A percentile compares a stretch with the other conserved stretches of the same genome.
Conservation (phyloP, 92 coral and sea anemone genomes). For the Hydrozoanthus gracilis region DNA sequence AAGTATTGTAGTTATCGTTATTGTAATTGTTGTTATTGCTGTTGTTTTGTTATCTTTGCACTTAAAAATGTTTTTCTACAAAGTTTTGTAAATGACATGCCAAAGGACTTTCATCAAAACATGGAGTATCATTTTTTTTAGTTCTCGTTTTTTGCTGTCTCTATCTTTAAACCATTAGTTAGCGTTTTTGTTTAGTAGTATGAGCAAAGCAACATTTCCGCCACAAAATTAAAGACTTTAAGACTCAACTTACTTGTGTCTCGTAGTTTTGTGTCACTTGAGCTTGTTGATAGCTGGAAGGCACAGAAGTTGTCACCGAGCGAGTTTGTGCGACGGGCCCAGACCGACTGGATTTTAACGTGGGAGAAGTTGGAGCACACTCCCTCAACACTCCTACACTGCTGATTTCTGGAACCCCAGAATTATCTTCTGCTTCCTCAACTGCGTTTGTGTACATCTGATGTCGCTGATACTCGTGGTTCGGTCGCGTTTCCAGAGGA, state of each 20-base stretch:
- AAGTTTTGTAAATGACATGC: background rate
- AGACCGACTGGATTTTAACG: background rate
- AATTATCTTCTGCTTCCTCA: conserved; percentile 27
- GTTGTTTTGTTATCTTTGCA: background rate
- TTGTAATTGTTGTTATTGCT: no score
- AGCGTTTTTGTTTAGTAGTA: background rate
- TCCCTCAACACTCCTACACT: conserved; percentile 46
- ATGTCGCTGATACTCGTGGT: conserved; percentile 30
- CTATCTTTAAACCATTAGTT: background rate
- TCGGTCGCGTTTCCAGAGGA: conserved; percentile 30
- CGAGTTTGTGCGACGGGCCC: background rate
- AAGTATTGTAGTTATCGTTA: no score
- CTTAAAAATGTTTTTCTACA: background rate
- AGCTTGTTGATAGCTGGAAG: conserved; percentile 20
- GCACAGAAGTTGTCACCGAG: background rate
- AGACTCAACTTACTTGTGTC: conserved; percentile 12
- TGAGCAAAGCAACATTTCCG: no score
- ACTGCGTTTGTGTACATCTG: conserved; percentile 32
- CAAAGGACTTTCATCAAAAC: background rate
- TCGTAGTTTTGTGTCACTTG: background rate
- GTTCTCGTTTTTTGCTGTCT: background rate
- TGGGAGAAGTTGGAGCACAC: conserved; percentile 18
- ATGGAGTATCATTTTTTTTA: background rate
- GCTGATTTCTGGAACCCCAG: conserved; percentile 45
- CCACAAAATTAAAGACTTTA: no score